Evolutionary conservation across 2,888 invertebrate genomes (phyloP).

Genomic region (Hemithea aestivaria): DNA sequence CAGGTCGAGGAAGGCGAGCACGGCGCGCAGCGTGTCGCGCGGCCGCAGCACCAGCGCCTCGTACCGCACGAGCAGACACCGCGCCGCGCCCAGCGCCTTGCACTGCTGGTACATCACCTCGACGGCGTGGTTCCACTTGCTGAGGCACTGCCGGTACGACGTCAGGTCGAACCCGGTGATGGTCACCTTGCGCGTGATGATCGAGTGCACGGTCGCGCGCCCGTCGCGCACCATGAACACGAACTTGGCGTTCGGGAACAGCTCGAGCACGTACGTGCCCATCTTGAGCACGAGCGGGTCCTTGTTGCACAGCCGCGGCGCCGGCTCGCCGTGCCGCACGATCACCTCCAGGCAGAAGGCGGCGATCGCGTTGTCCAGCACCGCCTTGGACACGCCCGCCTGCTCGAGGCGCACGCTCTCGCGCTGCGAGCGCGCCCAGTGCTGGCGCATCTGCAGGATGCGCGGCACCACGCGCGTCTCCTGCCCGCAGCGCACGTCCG

Average conservation of each 20-base stretch:
- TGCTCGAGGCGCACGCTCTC: slow-evolving; percentile 94
- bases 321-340: slow-evolving; percentile 96
- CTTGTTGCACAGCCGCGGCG: slow-evolving; percentile 97
- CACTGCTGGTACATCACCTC: slow-evolving; percentile 97
- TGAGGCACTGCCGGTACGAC: slow-evolving; percentile 95
- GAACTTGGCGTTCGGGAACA: slow-evolving; percentile 99
- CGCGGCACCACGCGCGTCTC: slow-evolving; percentile 98
- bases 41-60: slow-evolving; percentile 98
- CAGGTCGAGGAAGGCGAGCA: slow-evolving; percentile 92
- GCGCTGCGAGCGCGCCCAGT: slow-evolving; percentile 96
- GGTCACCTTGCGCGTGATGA: slow-evolving; percentile 93
- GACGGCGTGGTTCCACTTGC: slow-evolving; percentile 98
- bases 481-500: slow-evolving; percentile 97
- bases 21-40: slow-evolving; percentile 90
- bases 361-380: slow-evolving; percentile 96
- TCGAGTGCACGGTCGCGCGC: slow-evolving; percentile 98
- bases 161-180: slow-evolving; percentile 97
- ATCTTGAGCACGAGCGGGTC: slow-evolving; percentile 99
- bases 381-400: slow-evolving; percentile 95
- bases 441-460: slow-evolving; percentile 95
- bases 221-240: slow-evolving; percentile 99
- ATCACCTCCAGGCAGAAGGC: slow-evolving; percentile 98
- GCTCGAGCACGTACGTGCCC: slow-evolving; percentile 92
- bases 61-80: slow-evolving; percentile 95
- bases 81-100: slow-evolving; percentile 85